Conservation (phyloP, 2,888 invertebrate species). For the Hydrotaea cyrtoneurina region DNA sequence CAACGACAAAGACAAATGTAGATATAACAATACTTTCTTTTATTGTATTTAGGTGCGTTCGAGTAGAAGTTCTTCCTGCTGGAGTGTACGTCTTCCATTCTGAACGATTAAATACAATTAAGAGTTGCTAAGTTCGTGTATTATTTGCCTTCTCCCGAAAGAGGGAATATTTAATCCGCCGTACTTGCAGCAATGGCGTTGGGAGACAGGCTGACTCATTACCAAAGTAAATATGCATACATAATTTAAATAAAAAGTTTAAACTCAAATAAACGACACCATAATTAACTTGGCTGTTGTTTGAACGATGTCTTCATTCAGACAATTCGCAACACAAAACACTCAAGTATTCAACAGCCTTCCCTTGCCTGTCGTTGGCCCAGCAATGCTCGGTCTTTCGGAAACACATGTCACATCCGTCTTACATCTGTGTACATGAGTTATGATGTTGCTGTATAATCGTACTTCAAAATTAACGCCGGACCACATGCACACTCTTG, state of each 20-base stretch:
- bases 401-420: not conserved
- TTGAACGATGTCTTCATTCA: not conserved
- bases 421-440: conserved; percentile 1
- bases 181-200: not conserved
- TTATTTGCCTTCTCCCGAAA: not conserved
- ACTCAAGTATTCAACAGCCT: not conserved
- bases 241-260: conserved; percentile 16
- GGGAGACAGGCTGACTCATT: not conserved
- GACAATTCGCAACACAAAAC: conserved; percentile 1
- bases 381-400: not conserved
- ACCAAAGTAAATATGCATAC: conserved; percentile 5
- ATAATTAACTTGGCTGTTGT: conserved; percentile 10
- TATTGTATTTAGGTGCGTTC: no score
- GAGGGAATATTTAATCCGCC: not conserved
- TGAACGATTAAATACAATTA: not conserved
- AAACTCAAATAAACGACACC: conserved; percentile 13
- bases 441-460: not conserved
- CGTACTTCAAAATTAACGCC: conserved; percentile 12
- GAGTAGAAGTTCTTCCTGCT: no score
- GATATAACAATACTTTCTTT: no score
- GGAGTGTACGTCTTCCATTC: not conserved
- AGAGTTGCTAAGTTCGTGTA: not conserved
- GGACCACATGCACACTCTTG: not conserved
- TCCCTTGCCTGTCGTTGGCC: not conserved
- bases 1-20: no score